Percentiles rank a stretch among this genome's conserved stretches.
These are phyloP conservation scores for Sebastes iracundus DNA, from an alignment of 2,797 vertebrate genomes.

Conservation along the genomic window DNA sequence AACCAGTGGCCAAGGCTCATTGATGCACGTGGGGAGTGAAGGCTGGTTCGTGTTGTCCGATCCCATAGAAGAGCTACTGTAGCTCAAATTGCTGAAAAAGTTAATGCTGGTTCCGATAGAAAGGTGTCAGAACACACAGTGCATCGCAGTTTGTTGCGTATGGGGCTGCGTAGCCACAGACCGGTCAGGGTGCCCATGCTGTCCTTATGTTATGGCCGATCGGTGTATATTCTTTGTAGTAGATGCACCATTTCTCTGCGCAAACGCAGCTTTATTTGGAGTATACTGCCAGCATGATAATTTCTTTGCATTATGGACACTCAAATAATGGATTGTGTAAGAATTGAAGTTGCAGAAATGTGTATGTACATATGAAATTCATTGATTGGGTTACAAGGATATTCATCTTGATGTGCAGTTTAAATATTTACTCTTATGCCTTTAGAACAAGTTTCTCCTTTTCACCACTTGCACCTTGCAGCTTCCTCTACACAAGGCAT, in stretches of 20 bases:
- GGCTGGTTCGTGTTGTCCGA: no score
- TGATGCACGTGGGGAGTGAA: no score
- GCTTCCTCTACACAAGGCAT: not conserved
- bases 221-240: not conserved
- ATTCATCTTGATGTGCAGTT: not conserved
- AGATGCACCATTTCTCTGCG: not conserved
- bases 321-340: not conserved
- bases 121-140: no score
- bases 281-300: not conserved
- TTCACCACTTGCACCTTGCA: not conserved
- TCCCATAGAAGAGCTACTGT: no score
- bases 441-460: not conserved
- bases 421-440: not conserved
- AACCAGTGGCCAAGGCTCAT: no score
- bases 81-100: no score
- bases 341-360: not conserved
- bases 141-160: no score
- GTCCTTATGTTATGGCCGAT: no score
- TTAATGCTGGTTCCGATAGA: no score
- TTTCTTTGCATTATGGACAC: not conserved
- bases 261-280: not conserved
- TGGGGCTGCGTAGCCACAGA: no score
- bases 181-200: no score
- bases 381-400: not conserved
- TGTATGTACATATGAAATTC: not conserved